Percentiles rank a stretch among this genome's conserved stretches.
Conservation (phyloP, 2,888 invertebrate genomes). For the Folsomia candida region DNA sequence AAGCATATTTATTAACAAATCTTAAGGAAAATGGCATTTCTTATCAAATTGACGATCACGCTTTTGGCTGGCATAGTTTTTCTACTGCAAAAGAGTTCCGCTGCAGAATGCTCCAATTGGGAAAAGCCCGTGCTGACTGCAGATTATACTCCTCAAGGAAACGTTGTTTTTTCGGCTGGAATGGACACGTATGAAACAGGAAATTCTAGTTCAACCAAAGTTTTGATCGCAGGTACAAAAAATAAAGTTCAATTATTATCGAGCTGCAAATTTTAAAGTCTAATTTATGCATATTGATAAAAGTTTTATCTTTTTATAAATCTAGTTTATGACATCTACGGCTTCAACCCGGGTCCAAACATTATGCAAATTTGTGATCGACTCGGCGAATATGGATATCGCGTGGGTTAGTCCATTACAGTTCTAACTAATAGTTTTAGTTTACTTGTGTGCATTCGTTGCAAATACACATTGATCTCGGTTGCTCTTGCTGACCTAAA, state of each 20-base stretch:
- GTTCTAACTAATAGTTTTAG: too few relatives aligned
- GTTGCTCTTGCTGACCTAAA: too few relatives aligned
- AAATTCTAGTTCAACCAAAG: neutral
- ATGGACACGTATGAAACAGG: constrained; percentile 20
- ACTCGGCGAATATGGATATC: constrained; percentile 4
- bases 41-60: too few relatives aligned
- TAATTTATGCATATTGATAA: neutral
- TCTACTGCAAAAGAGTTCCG: too few relatives aligned
- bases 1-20: too few relatives aligned
- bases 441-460: too few relatives aligned
- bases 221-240: constrained; percentile 7
- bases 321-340: constrained; percentile 17
- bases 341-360: constrained; percentile 11
- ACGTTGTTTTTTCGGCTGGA: constrained; percentile 1
- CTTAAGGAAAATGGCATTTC: too few relatives aligned
- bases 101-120: constrained; percentile 5
- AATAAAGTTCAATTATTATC: too few relatives aligned
- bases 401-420: too few relatives aligned
- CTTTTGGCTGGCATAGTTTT: too few relatives aligned
- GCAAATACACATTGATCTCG: too few relatives aligned
- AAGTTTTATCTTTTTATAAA: neutral
- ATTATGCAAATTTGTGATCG: constrained; percentile 15
- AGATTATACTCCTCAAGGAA: constrained; percentile 1
- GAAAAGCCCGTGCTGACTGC: neutral
- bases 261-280: neutral